A percentile compares a stretch with the other conserved stretches of the same genome.
Conservation (phyloP, 2,888 invertebrate genomes). For the Willowsia nigromaculata region DNA sequence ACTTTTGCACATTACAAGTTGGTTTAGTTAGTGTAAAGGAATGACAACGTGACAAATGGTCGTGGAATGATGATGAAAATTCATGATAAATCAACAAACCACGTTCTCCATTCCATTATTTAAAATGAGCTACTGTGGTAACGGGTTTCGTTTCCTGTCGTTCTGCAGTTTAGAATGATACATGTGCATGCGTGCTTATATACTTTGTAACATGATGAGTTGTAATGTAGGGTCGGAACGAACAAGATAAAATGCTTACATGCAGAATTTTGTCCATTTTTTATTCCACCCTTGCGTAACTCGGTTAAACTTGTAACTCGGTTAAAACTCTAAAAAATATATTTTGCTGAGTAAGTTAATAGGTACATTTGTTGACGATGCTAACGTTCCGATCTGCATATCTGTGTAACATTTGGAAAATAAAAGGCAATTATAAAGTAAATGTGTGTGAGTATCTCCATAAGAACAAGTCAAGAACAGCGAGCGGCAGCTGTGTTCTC, state of each 20-base stretch:
- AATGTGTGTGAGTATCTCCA: not conserved
- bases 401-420: too few relatives aligned
- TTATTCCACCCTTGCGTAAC: not conserved
- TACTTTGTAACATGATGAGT: not conserved
- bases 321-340: not conserved
- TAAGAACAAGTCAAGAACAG: not conserved
- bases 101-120: constrained; percentile 10
- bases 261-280: not conserved
- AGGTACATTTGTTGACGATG: not conserved
- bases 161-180: not conserved
- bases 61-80: constrained; percentile 55
- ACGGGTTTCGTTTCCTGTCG: not conserved
- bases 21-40: not conserved
- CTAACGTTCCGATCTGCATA: not conserved
- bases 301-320: too few relatives aligned
- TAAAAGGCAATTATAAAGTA: too few relatives aligned
- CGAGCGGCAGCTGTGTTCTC: not conserved
- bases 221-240: not conserved
- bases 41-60: constrained; percentile 36
- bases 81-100: constrained; percentile 66
- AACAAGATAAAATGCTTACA: not conserved
- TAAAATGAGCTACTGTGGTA: too few relatives aligned
- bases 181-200: not conserved
- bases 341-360: not conserved
- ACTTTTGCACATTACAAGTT: too few relatives aligned